phyloP scores from a whole-genome alignment of 2,888 invertebrate species.

The Campaea margaritaria region DNA sequence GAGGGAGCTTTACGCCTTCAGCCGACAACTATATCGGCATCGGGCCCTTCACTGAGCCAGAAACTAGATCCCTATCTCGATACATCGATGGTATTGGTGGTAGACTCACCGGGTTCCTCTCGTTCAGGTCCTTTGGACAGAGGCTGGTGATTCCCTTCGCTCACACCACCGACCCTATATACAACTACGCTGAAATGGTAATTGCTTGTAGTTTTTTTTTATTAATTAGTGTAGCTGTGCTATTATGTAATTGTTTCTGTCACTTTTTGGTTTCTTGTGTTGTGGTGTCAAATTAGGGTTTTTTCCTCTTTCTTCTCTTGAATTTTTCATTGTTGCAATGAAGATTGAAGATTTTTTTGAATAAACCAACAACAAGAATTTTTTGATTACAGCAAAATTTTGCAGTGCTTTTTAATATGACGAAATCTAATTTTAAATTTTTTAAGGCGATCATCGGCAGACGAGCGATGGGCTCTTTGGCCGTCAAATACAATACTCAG shows the following conservation, averaged over 20 bases:
- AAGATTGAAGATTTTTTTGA: too few relatives aligned
- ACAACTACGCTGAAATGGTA: slow-evolving; percentile 79
- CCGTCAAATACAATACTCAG: slow-evolving; percentile 84
- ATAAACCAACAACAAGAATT: too few relatives aligned
- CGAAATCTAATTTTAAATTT: slow-evolving; percentile 4
- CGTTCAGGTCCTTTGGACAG: slow-evolving; percentile 88
- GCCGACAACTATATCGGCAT: slow-evolving; percentile 80
- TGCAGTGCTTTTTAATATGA: background rate
- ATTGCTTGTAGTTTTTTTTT: too few relatives aligned
- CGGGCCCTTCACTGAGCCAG: slow-evolving; percentile 84
- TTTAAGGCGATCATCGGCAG: slow-evolving; percentile 78
- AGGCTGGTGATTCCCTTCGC: slow-evolving; percentile 86
- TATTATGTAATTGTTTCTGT: too few relatives aligned
- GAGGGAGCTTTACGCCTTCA: slow-evolving; percentile 71
- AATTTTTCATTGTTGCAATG: too few relatives aligned
- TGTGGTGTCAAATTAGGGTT: too few relatives aligned
- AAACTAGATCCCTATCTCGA: slow-evolving; percentile 74
- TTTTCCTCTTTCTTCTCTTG: too few relatives aligned
- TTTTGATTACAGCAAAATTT: too few relatives aligned
- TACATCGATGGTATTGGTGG: slow-evolving; percentile 73
- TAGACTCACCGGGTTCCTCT: slow-evolving; percentile 81
- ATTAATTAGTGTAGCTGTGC: too few relatives aligned
- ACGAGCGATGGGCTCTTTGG: slow-evolving; percentile 79
- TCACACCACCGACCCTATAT: slow-evolving; percentile 66
- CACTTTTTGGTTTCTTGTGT: too few relatives aligned